Percentiles rank a stretch among this genome's conserved stretches.
Conservation (phyloP, 2,797 vertebrate genomes). For the Falco rusticolus region DNA sequence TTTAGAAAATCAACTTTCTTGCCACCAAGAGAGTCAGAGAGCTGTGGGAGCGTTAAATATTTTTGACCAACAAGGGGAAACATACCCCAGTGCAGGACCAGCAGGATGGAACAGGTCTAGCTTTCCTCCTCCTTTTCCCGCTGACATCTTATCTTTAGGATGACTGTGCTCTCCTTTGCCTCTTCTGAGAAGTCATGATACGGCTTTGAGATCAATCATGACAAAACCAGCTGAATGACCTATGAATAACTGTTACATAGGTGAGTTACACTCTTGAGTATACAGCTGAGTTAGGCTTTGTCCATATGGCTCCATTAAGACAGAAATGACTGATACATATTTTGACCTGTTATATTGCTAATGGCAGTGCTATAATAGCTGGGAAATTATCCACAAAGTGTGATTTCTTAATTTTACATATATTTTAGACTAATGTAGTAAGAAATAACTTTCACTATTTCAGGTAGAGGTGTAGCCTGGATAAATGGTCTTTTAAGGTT, state of each 20-base stretch:
- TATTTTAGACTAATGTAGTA: not conserved
- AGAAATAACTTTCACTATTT: not conserved
- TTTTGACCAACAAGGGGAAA: not conserved
- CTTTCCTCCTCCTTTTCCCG: not conserved
- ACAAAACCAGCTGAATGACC: not conserved
- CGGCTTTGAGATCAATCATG: not conserved
- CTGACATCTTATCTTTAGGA: not conserved
- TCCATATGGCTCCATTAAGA: not conserved
- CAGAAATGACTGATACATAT: not conserved
- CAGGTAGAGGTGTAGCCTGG: not conserved
- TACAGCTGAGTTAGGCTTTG: not conserved
- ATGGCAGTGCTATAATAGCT: not conserved
- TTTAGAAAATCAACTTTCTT: not conserved
- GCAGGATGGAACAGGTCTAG: not conserved
- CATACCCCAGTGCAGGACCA: not conserved
- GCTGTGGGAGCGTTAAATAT: not conserved
- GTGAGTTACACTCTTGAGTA: not conserved
- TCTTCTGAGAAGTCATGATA: not conserved
- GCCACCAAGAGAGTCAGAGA: not conserved
- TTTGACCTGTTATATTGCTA: not conserved
- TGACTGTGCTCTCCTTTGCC: not conserved
- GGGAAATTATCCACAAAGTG: not conserved
- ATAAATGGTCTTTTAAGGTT: not conserved
- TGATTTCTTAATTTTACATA: not conserved
- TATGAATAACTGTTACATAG: not conserved